Percentiles rank a stretch among this genome's conserved stretches.
These are phyloP conservation scores for Pseudomugil gertrudae DNA, from an alignment of 2,797 vertebrate genomes.

Conservation along the genomic window DNA sequence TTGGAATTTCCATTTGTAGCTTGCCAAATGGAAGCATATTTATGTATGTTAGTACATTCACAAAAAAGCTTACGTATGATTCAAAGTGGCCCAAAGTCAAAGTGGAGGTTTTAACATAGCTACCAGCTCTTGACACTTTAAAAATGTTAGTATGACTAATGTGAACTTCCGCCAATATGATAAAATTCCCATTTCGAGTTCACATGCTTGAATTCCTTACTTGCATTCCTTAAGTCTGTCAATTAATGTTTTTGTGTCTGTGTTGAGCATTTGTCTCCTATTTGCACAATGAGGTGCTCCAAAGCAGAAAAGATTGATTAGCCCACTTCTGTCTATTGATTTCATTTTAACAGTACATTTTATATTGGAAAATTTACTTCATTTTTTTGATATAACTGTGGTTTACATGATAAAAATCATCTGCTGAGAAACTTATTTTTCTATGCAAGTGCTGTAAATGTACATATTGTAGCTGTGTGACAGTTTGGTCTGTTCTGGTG, in stretches of 20 bases:
- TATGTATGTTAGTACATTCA: slow-evolving; percentile 61
- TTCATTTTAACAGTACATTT: slow-evolving; percentile 77
- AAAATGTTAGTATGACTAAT: slow-evolving; percentile 45
- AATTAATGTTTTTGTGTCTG: slow-evolving; percentile 57
- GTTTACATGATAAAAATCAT: slow-evolving; percentile 81
- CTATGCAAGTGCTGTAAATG: slow-evolving; percentile 86
- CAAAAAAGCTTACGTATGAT: slow-evolving; percentile 26
- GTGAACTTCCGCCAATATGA: slow-evolving; percentile 72
- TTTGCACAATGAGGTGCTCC: slow-evolving; percentile 73
- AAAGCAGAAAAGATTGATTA: slow-evolving; percentile 63
- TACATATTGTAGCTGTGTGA: slow-evolving; percentile 79
- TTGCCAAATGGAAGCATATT: slow-evolving; percentile 71
- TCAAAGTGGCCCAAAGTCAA: slow-evolving; percentile 43
- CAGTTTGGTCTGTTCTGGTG: slow-evolving; percentile 66
- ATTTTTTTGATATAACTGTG: slow-evolving; percentile 79
- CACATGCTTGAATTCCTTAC: slow-evolving; percentile 64
- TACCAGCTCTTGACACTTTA: slow-evolving; percentile 52
- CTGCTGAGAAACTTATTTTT: slow-evolving; percentile 85
- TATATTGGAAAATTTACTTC: slow-evolving; percentile 74
- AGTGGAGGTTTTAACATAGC: slow-evolving; percentile 44
- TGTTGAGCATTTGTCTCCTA: slow-evolving; percentile 57
- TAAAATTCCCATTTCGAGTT: slow-evolving; percentile 53
- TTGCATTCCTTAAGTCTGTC: slow-evolving; percentile 74
- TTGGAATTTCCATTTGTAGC: slow-evolving; percentile 75
- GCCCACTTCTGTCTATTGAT: slow-evolving; percentile 63